phyloP scores from a whole-genome alignment of 2,888 invertebrate genomes.

The Thymelicus lineola region DNA sequence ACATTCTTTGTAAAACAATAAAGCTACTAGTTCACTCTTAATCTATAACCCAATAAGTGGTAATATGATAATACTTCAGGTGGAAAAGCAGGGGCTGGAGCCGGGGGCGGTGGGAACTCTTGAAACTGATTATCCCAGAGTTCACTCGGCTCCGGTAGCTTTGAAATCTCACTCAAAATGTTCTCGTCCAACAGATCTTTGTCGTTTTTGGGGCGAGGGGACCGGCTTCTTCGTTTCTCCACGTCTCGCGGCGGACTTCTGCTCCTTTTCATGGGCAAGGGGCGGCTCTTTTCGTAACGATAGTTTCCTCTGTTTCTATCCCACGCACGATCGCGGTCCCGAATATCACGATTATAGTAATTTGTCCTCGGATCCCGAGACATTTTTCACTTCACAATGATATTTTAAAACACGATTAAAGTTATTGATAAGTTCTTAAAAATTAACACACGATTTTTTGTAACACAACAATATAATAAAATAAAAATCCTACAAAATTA shows the following conservation, averaged over 20 bases:
- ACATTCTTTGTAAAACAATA: background rate
- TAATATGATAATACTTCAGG: slow-evolving; percentile 55
- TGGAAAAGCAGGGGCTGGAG: slow-evolving; percentile 51
- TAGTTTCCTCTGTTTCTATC: slow-evolving; percentile 58
- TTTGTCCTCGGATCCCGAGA: slow-evolving; percentile 48
- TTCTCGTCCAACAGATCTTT: slow-evolving; percentile 74
- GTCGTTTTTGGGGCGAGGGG: slow-evolving; percentile 64
- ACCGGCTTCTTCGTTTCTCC: slow-evolving; percentile 63
- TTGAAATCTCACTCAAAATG: slow-evolving; percentile 73
- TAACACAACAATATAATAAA: background rate
- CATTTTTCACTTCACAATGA: slow-evolving; percentile 41
- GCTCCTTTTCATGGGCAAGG: slow-evolving; percentile 59
- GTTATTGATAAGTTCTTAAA: background rate
- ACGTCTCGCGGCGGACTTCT: slow-evolving; percentile 57
- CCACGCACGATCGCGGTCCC: slow-evolving; percentile 49
- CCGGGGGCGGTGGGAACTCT: slow-evolving; percentile 50
- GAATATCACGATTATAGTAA: slow-evolving; percentile 45
- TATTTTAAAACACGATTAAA: slow-evolving; percentile 20
- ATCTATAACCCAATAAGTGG: background rate
- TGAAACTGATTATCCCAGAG: slow-evolving; percentile 75
- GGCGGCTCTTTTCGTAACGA: slow-evolving; percentile 48
- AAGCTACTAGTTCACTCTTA: background rate
- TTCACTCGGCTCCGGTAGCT: slow-evolving; percentile 75
- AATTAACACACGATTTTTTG: slow-evolving; percentile 15
- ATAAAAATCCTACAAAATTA: background rate